Evolutionary conservation across 2,888 invertebrate genomes (phyloP), one percentile per base, ranked within the genome.

Genomic region (Sinelater perroti): DNA sequence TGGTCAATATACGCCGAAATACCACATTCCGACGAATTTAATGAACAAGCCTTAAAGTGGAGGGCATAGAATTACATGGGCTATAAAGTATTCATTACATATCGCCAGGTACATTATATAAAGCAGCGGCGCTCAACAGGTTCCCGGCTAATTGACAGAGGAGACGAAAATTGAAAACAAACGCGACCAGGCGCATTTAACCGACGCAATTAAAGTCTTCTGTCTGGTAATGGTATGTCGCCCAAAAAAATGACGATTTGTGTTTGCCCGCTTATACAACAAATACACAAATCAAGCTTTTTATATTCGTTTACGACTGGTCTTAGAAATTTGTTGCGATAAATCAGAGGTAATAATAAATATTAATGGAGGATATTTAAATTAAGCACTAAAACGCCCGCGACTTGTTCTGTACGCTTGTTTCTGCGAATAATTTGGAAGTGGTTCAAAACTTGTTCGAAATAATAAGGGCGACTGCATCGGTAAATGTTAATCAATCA

Each of bases 21-120:
- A 60, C 51, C 60, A 56, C 62, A 62, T 62, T 62, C 62, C 62
- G 49, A 52, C 47, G 56, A 54, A 60, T 55, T 62, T 60, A 62
- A 57, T 62, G 62, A 60, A 57, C 59, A 59, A 60, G 60, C 56
- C 59, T 57, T 58, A 55, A 58, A 63, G 56, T 61, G 64, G 56
- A 65, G 62, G 61, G 66, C 66, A 64, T 62, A 65, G 67, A 62
- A 64, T 65, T 64, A 67, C 65, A 65, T 59, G 58, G 65, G 40
- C 64, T 64, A 65, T 66, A 65, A 67, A 67, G 65, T 67, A 67
- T 67, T 65, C 67, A 65, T 67, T 65, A 65, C 67, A 62, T 60
- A 56, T 56, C 52, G 58, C 46, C 59, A 54, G 58, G 56, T 61
- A 49, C 52, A 60, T 55, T 60, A 56, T 60, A 56, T 35, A 57